Percentiles rank a stretch among this genome's conserved stretches.
These are phyloP conservation scores for Osmerus mordax DNA, from an alignment of 2,113 vertebrate species.

Conservation along the genomic window DNA sequence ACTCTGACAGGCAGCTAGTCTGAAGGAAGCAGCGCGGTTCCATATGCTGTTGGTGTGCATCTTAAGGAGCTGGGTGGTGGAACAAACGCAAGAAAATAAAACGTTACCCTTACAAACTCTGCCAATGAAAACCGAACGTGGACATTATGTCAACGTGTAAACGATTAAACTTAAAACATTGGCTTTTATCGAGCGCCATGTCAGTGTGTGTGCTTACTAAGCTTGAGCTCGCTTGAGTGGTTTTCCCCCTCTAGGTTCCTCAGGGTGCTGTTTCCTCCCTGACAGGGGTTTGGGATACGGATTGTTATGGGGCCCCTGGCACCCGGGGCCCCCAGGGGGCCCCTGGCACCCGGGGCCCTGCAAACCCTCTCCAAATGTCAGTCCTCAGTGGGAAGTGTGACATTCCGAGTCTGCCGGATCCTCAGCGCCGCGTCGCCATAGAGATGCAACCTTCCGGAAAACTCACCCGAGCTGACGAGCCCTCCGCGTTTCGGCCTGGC, in stretches of 20 bases:
- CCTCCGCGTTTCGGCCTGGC: slow-evolving; percentile 49
- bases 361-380: slow-evolving; percentile 71
- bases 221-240: neutral
- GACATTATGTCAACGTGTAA: neutral
- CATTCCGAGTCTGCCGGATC: slow-evolving; percentile 68
- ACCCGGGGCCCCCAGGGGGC: neutral
- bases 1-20: neutral
- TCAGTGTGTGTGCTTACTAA: too few species aligned
- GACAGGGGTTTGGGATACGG: slow-evolving; percentile 41
- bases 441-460: slow-evolving; percentile 62
- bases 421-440: slow-evolving; percentile 46
- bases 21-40: too few species aligned
- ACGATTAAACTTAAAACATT: neutral
- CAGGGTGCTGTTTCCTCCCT: slow-evolving; percentile 11
- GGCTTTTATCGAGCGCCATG: too few species aligned
- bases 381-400: slow-evolving; percentile 70
- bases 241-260: neutral
- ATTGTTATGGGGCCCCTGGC: slow-evolving; percentile 50
- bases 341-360: slow-evolving; percentile 27
- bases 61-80: too few species aligned
- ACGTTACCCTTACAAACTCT: neutral
- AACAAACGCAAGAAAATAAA: too few species aligned
- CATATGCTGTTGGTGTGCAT: too few species aligned
- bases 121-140: neutral
- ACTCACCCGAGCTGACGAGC: slow-evolving; percentile 49